Base-by-base conservation (phyloP, 2,888 invertebrate genomes). In the Bibio marci region DNA sequence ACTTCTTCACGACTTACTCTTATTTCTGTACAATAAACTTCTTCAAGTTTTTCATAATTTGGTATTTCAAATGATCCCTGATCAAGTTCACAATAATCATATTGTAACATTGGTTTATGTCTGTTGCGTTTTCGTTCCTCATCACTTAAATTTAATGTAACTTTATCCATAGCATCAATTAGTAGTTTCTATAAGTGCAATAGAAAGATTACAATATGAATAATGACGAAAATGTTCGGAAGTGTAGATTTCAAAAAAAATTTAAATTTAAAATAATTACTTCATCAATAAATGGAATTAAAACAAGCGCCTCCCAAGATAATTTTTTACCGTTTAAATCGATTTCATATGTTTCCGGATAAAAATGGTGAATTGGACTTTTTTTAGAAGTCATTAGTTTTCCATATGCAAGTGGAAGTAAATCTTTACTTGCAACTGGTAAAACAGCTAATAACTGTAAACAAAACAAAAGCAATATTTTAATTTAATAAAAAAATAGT, bases 301-400 rank as follows among this genome's bases (percentile, higher is more conserved):
- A 67, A 2, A 91, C 87, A 0, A 94, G 81, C 0, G 91, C 91
- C 57, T 94, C 95, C 95, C 97, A 97, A 47, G 92, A 92, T 52
- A 91, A 85, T 50, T 73, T 73, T 59, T 97, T 97, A 6, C 95
- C 95, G 63, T 97, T 97, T 40, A 95, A 69, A 66, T 97, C 97
- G 0, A 88, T 90, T 51, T 81, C 73, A 58, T 97, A 97, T 47
- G 92, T 72, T 37, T 67, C 58, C 0, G 97, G 97, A 62, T 94
- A 98, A 59, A 86, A 97, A 48, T 86, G 76, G 43, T 97, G 83
- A 2, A 88, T 76, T 0, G 88, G 87, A 46, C 74, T 67, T 13
- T 64, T 55, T n/a, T 78, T 70, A 36, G 67, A 68, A 0, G 74
- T 75, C 80, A 92, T 83, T 44, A 94, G 64, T 25, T 70, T 63